A percentile compares a stretch with the other conserved stretches of the same genome.
Evolutionary conservation across 2,113 vertebrate species (phyloP).

Genomic region (Lasiurus borealis): DNA sequence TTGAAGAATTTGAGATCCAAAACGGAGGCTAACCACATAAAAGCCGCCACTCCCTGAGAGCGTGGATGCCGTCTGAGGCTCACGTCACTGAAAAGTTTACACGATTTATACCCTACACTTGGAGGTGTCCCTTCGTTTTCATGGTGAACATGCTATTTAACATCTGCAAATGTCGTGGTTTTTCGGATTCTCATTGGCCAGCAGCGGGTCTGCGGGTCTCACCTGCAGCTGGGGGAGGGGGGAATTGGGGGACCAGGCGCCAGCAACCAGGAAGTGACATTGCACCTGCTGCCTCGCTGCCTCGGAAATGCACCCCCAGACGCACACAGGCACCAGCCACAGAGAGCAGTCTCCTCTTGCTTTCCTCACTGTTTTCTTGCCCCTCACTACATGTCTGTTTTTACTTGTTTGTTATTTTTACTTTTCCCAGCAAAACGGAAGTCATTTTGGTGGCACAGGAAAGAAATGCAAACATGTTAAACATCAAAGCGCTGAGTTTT

Average conservation of each 20-base stretch:
- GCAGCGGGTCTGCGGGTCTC: too few relatives aligned
- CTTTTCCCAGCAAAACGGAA: not conserved
- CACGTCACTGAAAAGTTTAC: not conserved
- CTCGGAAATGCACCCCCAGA: not conserved
- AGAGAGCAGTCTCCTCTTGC: not conserved
- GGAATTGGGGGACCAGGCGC: not conserved
- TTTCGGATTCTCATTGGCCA: not conserved
- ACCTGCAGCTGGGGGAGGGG: not conserved
- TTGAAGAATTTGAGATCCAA: conserved; percentile 3
- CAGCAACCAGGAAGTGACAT: conserved; percentile 71
- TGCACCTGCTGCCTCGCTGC: not conserved
- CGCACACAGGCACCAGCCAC: not conserved
- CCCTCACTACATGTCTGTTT: not conserved
- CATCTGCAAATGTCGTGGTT: not conserved
- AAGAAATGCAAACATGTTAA: conserved; percentile 4
- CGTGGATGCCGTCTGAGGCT: not conserved
- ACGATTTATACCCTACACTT: not conserved
- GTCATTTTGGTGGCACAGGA: not conserved
- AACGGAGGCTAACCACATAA: not conserved
- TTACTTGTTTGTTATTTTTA: not conserved
- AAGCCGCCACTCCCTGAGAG: not conserved
- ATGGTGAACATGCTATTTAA: not conserved
- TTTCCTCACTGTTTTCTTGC: not conserved
- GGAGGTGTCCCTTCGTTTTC: not conserved
- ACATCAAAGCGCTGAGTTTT: not conserved